phyloP scores from a whole-genome alignment of 2,888 invertebrate genomes.

The Morpho helenor region DNA sequence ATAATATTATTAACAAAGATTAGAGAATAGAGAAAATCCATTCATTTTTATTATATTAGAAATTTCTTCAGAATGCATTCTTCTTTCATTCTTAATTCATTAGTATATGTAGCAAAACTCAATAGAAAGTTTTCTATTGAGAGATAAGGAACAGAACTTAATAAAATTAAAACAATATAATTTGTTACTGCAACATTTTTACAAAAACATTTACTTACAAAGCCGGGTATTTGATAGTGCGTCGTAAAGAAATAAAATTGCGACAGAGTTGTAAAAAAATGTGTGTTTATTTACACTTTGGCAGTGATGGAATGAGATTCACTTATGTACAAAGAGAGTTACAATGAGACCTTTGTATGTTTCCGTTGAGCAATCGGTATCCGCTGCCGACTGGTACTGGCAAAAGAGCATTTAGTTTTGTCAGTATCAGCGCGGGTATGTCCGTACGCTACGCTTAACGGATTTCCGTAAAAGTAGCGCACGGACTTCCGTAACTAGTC shows the following conservation, averaged over 20 bases:
- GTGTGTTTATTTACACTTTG: slow-evolving; percentile 77
- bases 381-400: slow-evolving; percentile 16
- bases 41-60: too few species aligned
- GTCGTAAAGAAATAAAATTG: slow-evolving; percentile 7
- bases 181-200: slow-evolving; percentile 4
- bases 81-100: too few species aligned
- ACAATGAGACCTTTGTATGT: slow-evolving; percentile 65
- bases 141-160: too few species aligned
- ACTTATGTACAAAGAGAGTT: slow-evolving; percentile 76
- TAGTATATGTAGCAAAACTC: too few species aligned
- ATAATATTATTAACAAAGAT: too few species aligned
- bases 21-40: too few species aligned
- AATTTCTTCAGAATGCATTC: too few species aligned
- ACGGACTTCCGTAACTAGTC: slow-evolving; percentile 9
- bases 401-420: neutral
- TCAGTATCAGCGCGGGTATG: slow-evolving; percentile 15
- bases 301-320: slow-evolving; percentile 73
- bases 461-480: slow-evolving; percentile 9
- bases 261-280: slow-evolving; percentile 40
- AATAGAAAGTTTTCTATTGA: too few species aligned
- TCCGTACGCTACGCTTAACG: slow-evolving; percentile 12
- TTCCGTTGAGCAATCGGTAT: slow-evolving; percentile 53
- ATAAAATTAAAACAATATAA: neutral
- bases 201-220: too few species aligned
- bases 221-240: slow-evolving; percentile 1